phyloP scores from a whole-genome alignment of 2,888 invertebrate species.

The Diarsia rubi region DNA sequence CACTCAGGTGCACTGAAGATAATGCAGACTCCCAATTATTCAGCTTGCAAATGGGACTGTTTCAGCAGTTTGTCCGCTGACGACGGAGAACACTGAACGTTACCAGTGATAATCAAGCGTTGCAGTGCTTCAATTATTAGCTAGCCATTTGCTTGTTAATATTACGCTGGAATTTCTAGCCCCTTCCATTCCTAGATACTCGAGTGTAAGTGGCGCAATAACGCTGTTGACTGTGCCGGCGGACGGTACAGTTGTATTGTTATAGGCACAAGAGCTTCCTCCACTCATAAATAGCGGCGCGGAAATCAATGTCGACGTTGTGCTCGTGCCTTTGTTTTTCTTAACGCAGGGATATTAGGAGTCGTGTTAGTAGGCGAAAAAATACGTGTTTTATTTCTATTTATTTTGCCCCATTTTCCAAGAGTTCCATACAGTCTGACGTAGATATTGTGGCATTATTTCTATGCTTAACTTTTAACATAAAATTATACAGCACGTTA shows the following conservation, averaged over 20 bases:
- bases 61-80: conserved; percentile 43
- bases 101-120: conserved; percentile 61
- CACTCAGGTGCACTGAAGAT: conserved; percentile 45
- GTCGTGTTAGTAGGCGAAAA: conserved; percentile 3
- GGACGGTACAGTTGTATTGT: conserved; percentile 69
- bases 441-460: neutral
- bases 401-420: neutral
- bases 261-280: conserved; percentile 64
- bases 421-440: neutral
- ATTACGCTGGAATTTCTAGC: conserved; percentile 64
- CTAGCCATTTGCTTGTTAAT: conserved; percentile 63
- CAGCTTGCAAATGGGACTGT: conserved; percentile 50
- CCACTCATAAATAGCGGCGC: conserved; percentile 63
- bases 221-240: conserved; percentile 56
- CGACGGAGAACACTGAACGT: conserved; percentile 24
- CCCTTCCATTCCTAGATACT: conserved; percentile 63
- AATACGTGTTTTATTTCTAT: neutral
- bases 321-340: conserved; percentile 59
- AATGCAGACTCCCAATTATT: conserved; percentile 43
- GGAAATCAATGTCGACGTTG: conserved; percentile 68
- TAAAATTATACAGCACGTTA: conserved; percentile 29
- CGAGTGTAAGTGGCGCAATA: conserved; percentile 68
- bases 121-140: conserved; percentile 65
- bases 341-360: conserved; percentile 33
- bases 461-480: conserved; percentile 23